Conservation (phyloP, 1,140 invertebrate species). For the Drosophila pandora region DNA sequence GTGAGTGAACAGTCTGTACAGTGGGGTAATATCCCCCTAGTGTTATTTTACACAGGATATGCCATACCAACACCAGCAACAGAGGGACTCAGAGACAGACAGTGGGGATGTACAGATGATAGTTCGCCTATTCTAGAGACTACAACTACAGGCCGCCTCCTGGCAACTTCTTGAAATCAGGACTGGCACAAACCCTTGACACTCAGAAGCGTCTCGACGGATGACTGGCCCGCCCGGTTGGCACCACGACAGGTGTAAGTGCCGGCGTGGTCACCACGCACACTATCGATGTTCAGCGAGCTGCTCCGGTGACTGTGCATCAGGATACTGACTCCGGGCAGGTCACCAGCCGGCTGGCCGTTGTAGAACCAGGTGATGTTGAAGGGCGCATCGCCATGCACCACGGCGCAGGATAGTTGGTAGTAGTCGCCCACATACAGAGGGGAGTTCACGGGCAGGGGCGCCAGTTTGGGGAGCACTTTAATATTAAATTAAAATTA, state of each 20-base stretch:
- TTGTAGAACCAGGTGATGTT: conserved; percentile 92
- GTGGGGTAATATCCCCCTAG: conserved; percentile 7
- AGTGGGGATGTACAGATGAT: conserved; percentile 29
- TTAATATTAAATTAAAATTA: conserved; percentile 31
- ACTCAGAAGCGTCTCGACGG: conserved; percentile 85
- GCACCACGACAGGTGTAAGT: conserved; percentile 89
- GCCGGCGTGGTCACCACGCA: conserved; percentile 88
- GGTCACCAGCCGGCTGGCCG: conserved; percentile 84
- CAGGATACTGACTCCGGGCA: conserved; percentile 79
- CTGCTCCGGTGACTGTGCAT: conserved; percentile 85
- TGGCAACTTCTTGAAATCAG: neutral
- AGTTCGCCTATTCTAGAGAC: conserved; percentile 36
- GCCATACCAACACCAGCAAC: conserved; percentile 63
- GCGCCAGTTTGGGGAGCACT: conserved; percentile 91
- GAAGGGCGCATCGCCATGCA: conserved; percentile 91
- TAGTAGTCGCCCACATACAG: conserved; percentile 91
- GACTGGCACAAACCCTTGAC: conserved; percentile 85
- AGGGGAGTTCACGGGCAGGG: conserved; percentile 87
- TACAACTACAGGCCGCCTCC: conserved; percentile 27
- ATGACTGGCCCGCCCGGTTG: conserved; percentile 90
- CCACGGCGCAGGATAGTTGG: conserved; percentile 90
- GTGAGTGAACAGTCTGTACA: conserved; percentile 29
- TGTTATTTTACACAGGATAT: conserved; percentile 51
- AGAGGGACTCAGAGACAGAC: conserved; percentile 15
- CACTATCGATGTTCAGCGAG: conserved; percentile 90